A percentile compares a stretch with the other conserved stretches of the same genome.
Conservation (phyloP, 2,888 invertebrate genomes). For the Poecilobothrus nobilitatus region DNA sequence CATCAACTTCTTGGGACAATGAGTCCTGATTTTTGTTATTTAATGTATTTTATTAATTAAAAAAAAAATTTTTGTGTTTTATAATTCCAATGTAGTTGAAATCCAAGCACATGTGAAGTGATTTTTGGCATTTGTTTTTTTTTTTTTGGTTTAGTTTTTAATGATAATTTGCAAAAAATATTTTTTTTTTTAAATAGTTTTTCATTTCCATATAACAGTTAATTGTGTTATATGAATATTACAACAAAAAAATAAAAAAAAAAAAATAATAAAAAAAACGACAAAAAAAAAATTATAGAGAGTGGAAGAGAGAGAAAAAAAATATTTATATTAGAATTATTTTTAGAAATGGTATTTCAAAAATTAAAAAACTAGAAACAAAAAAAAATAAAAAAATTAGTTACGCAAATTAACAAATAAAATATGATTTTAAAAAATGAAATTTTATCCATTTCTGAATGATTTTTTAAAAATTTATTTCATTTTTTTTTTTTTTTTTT, state of each 20-base stretch:
- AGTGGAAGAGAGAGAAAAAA: neutral
- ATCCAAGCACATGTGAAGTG: no score
- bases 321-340: neutral
- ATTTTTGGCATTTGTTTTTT: no score
- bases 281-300: no score
- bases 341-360: neutral
- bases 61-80: neutral
- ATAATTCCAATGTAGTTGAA: no score
- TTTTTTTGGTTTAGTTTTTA: no score
- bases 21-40: slow-evolving; percentile 44
- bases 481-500: neutral
- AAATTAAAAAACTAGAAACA: no score
- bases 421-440: no score
- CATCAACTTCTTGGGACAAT: slow-evolving; percentile 59
- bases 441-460: no score
- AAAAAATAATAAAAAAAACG: neutral
- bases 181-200: neutral
- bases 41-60: neutral
- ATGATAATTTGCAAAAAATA: neutral
- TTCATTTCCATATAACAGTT: no score
- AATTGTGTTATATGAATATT: neutral
- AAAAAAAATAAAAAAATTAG: neutral
- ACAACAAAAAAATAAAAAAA: neutral
- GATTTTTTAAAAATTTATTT: no score
- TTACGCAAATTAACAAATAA: neutral